These are phyloP conservation scores for Vanacampus margaritifer DNA, from an alignment of 2,113 vertebrate genomes.

Conservation along the genomic window DNA sequence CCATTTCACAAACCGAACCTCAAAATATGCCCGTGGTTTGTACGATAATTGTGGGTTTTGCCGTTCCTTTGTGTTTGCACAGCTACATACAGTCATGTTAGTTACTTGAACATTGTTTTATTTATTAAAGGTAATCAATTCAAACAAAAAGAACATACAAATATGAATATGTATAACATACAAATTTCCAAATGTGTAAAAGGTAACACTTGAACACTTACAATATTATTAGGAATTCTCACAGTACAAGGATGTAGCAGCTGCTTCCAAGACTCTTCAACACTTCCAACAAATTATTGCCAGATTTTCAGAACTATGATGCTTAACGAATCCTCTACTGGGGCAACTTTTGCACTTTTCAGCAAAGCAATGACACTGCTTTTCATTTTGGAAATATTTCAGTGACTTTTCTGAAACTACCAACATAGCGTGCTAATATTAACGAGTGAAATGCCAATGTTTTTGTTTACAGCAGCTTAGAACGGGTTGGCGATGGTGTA, in stretches of 20 bases:
- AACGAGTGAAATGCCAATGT: not conserved
- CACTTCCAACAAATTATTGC: not conserved
- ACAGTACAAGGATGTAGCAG: slow-evolving; percentile 39
- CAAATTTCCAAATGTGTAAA: slow-evolving; percentile 31
- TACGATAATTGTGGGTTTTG: not conserved
- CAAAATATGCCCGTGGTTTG: not conserved
- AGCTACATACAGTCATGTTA: not conserved
- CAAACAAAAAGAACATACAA: slow-evolving; percentile 61
- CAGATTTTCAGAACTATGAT: not conserved
- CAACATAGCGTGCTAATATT: not conserved
- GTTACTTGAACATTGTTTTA: not conserved
- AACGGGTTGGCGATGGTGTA: not conserved
- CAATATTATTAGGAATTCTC: slow-evolving; percentile 32
- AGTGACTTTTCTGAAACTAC: not conserved
- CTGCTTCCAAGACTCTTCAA: slow-evolving; percentile 13
- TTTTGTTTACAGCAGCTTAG: not conserved
- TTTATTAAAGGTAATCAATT: slow-evolving; percentile 25
- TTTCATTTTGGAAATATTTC: not conserved
- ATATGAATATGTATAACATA: slow-evolving; percentile 5
- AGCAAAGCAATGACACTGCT: not conserved
- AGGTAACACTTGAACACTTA: slow-evolving; percentile 34
- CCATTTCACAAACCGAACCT: not conserved
- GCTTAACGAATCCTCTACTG: not conserved
- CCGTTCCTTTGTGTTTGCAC: not conserved
- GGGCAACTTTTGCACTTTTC: not conserved